Evolutionary conservation across 2,888 invertebrate genomes (phyloP).

Genomic region (Drosophila ustulata): DNA sequence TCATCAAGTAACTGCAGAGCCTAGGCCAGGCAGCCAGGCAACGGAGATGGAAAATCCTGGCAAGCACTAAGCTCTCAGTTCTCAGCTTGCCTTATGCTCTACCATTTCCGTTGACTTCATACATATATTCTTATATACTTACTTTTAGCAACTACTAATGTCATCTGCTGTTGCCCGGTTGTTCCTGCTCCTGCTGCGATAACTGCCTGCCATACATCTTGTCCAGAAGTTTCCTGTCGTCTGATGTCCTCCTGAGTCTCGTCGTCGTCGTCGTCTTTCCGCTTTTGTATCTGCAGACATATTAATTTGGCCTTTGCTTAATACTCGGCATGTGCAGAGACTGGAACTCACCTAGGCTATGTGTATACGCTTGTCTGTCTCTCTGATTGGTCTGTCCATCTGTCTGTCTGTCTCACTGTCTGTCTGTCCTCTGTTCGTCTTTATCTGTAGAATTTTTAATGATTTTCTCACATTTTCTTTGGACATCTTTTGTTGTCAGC

Average conservation of each 20-base stretch:
- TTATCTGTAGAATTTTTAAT: constrained; percentile 71
- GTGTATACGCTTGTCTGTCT: constrained; percentile 3
- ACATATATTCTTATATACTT: constrained; percentile 9
- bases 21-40: background rate
- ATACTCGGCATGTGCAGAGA: constrained; percentile 52
- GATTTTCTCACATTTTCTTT: constrained; percentile 59
- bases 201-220: constrained; percentile 52
- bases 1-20: constrained; percentile 37
- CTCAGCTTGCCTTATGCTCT: constrained; percentile 17
- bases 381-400: constrained; percentile 8
- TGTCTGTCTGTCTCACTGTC: background rate
- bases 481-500: constrained; percentile 56
- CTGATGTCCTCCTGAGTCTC: constrained; percentile 19
- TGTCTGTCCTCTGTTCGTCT: constrained; percentile 3
- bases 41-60: constrained; percentile 5
- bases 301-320: constrained; percentile 68
- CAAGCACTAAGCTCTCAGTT: constrained; percentile 7
- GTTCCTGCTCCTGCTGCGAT: constrained; percentile 11
- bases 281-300: constrained; percentile 54
- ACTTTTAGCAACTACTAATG: constrained; percentile 16
- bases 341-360: constrained; percentile 36
- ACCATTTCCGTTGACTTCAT: constrained; percentile 12
- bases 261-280: constrained; percentile 18
- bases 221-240: constrained; percentile 28
- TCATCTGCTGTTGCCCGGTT: constrained; percentile 7